phyloP scores from a whole-genome alignment of 1,140 invertebrate genomes.

The Helicoverpa armigera region DNA sequence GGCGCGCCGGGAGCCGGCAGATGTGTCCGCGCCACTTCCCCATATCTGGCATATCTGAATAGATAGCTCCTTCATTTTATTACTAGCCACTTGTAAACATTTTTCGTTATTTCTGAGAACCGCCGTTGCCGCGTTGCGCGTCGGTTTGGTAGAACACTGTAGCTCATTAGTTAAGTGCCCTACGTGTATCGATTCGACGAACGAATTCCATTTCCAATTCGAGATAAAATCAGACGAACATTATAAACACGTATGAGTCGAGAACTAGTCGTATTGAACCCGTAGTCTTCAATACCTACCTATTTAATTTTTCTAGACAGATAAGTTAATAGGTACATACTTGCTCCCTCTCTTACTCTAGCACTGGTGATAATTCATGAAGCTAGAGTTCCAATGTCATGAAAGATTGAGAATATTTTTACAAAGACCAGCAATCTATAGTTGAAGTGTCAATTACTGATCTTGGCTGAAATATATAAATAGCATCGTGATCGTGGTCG shows the following conservation, averaged over 20 bases:
- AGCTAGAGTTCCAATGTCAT: background rate
- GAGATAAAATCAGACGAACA: constrained; percentile 18
- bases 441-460: too few relatives aligned
- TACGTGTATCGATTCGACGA: constrained; percentile 45
- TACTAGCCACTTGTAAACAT: constrained; percentile 55
- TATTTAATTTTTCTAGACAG: background rate
- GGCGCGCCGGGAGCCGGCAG: constrained; percentile 39
- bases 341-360: too few relatives aligned
- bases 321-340: background rate
- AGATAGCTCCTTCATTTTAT: constrained; percentile 76
- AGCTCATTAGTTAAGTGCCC: constrained; percentile 39
- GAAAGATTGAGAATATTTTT: background rate
- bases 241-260: constrained; percentile 12
- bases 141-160: constrained; percentile 27
- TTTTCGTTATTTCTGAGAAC: constrained; percentile 70
- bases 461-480: too few relatives aligned
- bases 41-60: constrained; percentile 75
- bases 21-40: constrained; percentile 54
- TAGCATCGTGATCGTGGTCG: too few relatives aligned
- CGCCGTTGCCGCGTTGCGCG: background rate
- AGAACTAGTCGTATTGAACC: constrained; percentile 1
- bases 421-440: too few relatives aligned
- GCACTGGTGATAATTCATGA: too few relatives aligned
- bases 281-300: background rate
- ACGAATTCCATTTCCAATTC: constrained; percentile 35